These are phyloP conservation scores for Cebus imitator DNA, from an alignment of 2,113 vertebrate species.

Conservation along the genomic window DNA sequence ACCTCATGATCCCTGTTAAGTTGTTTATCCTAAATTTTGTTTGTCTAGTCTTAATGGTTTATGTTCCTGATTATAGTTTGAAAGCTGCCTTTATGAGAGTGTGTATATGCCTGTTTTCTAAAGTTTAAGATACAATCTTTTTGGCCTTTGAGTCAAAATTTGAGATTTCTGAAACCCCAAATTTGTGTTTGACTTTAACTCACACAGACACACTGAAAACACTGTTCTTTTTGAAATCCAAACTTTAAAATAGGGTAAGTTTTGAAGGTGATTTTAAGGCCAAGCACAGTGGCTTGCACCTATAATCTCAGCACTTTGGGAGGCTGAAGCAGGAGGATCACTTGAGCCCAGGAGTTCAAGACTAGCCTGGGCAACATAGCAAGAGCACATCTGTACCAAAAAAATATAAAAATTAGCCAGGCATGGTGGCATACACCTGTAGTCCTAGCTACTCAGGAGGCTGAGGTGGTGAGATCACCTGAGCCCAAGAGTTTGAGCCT, in stretches of 20 bases:
- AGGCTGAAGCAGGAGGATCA: too few species aligned
- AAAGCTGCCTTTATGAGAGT: not conserved
- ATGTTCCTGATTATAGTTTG: slow-evolving; percentile 40
- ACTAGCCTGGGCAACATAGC: too few species aligned
- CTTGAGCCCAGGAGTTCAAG: too few species aligned
- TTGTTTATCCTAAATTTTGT: not conserved
- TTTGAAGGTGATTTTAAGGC: not conserved
- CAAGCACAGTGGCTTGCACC: too few species aligned
- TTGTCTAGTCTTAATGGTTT: slow-evolving; percentile 23
- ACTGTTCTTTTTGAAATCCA: slow-evolving; percentile 30
- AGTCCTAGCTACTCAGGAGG: too few species aligned
- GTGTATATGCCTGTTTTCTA: not conserved
- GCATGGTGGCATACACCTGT: too few species aligned
- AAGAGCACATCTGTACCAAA: too few species aligned
- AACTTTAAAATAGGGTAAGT: slow-evolving; percentile 19
- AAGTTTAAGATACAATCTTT: not conserved
- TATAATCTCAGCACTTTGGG: too few species aligned
- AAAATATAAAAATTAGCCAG: too few species aligned
- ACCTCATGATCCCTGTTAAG: not conserved
- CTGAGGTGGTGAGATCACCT: too few species aligned
- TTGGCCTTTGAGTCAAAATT: not conserved
- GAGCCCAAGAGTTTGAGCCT: too few species aligned
- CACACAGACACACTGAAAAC: not conserved
- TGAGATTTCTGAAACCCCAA: slow-evolving; percentile 1
- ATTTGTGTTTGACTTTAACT: slow-evolving; percentile 8